Percentiles rank a stretch among this genome's conserved stretches.
phyloP scores from a whole-genome alignment of 2,797 vertebrate species.

The Oreortyx pictus region DNA sequence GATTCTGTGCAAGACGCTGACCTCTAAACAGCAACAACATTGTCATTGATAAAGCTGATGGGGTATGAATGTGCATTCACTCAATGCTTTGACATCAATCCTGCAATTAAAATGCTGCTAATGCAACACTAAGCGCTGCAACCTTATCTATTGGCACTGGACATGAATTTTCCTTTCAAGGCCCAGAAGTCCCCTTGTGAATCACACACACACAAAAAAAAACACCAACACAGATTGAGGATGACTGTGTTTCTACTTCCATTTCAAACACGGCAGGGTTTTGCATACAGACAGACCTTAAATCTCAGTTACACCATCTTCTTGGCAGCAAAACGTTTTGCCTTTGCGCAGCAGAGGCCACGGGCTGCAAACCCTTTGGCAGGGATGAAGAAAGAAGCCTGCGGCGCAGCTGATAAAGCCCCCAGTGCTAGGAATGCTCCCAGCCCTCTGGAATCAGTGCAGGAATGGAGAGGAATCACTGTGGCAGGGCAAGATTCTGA shows the following conservation, averaged over 20 bases:
- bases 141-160: neutral
- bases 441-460: neutral
- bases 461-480: neutral
- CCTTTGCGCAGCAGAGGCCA: neutral
- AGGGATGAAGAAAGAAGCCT: constrained; percentile 13
- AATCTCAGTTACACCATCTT: constrained; percentile 40
- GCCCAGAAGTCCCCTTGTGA: neutral
- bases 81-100: neutral
- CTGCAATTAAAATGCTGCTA: neutral
- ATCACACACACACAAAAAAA: neutral
- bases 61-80: neutral
- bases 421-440: neutral
- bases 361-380: constrained; percentile 9
- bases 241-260: neutral
- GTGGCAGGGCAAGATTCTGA: neutral
- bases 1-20: neutral
- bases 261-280: neutral
- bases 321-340: neutral
- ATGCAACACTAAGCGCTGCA: neutral
- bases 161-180: rapidly evolving
- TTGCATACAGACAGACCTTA: constrained; percentile 12
- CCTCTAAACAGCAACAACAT: neutral
- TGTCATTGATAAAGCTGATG: neutral
- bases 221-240: neutral
- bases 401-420: neutral